Conservation (phyloP, 2,113 vertebrate genomes). For the Pseudolaguvia tuberculata region DNA sequence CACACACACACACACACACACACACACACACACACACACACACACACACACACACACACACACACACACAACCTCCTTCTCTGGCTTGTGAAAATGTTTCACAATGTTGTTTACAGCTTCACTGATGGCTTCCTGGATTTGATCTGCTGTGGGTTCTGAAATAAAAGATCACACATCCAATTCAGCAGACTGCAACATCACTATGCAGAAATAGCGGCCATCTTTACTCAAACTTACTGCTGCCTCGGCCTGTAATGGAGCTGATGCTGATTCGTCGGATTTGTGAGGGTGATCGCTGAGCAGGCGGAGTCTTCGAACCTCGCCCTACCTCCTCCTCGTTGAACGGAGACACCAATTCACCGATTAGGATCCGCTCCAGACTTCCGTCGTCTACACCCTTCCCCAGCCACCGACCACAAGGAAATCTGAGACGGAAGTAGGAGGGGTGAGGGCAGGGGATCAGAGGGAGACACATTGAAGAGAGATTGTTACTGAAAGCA, state of each 20-base stretch:
- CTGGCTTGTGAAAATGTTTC: slow-evolving; percentile 96
- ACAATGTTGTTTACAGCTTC: slow-evolving; percentile 95
- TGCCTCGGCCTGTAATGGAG: slow-evolving; percentile 71
- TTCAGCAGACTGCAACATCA: no score
- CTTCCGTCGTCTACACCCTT: slow-evolving; percentile 88
- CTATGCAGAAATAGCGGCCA: no score
- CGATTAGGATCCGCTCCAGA: slow-evolving; percentile 86
- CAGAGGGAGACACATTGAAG: background rate
- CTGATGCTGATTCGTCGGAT: slow-evolving; percentile 78
- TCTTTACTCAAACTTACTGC: slow-evolving; percentile 67
- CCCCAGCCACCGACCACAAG: slow-evolving; percentile 88
- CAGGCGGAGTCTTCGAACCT: slow-evolving; percentile 80
- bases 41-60: background rate
- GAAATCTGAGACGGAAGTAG: slow-evolving; percentile 68
- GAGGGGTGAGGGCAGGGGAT: background rate
- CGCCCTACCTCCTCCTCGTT: slow-evolving; percentile 76
- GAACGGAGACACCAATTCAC: slow-evolving; percentile 71
- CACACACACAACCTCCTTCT: slow-evolving; percentile 91
- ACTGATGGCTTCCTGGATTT: slow-evolving; percentile 93
- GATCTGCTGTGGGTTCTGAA: slow-evolving; percentile 80
- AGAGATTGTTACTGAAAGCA: no score
- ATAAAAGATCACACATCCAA: slow-evolving; percentile 35
- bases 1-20: no score
- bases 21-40: background rate
- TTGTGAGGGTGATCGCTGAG: slow-evolving; percentile 80